Evolutionary conservation across 2,888 invertebrate genomes (phyloP), one percentile per base, ranked within the genome.

Genomic region (Phytoseiulus persimilis): DNA sequence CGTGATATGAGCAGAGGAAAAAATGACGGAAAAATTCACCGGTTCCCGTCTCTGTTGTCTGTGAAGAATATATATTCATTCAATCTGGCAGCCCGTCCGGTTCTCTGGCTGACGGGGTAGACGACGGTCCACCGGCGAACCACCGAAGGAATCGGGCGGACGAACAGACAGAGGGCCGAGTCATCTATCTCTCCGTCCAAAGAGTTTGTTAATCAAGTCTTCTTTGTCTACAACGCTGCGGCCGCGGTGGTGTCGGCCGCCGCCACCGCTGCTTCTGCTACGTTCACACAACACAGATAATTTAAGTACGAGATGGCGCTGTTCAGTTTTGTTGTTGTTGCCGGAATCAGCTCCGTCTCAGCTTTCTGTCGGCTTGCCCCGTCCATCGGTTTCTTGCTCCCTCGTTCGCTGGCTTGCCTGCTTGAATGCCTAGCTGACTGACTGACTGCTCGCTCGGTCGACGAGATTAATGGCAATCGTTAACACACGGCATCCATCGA

Each of bases 391-490:
- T 28, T 23, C 23, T 65, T 28, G 65, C 28, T 65, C 65, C 23
- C 65, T 65, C 65, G 65, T 65, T 65, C 28, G 65, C 65, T 65
- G 5, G 14, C 28, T 28, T 65, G 65, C 1, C 1, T 65, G 65
- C 65, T 18, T 65, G 18, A 18, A 65, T 65, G 46, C 14, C 6
- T 46, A 46, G 14, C 46, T 6, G 46, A 6, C 46, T 6, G 65
- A 14, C 65, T 65, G 65, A 2, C 65, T 65, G 65, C 9, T 23
- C 18, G 14, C 65, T 65, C 28, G 65, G 65, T 23, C 65, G 65
- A 65, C 65, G 65, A 65, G 65, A 65, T 65, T 65, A 65, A 65
- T 65, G 65, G 65, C 65, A 65, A 65, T 65, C 65, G 65, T 65
- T 65, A 65, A 65, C 65, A 65, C 65, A 65, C 65, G 65, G 65